Evolutionary conservation across 2,888 invertebrate species (phyloP).

Genomic region (Lochmaea capreae): DNA sequence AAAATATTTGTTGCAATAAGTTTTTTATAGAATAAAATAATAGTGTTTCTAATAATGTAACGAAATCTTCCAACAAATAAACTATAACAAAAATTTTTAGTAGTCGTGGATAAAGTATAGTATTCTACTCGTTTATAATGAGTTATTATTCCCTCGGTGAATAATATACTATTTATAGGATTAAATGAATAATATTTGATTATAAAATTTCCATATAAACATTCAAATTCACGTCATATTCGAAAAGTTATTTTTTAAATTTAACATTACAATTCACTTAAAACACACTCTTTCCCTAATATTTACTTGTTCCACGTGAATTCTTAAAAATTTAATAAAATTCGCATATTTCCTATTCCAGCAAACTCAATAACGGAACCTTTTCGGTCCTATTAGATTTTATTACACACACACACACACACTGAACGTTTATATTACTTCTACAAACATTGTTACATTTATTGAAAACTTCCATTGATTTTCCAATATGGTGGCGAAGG

Average conservation of each 20-base stretch:
- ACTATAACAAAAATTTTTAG: too few relatives aligned
- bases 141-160: too few relatives aligned
- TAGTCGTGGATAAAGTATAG: too few relatives aligned
- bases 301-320: slow-evolving; percentile 56
- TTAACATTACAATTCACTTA: slow-evolving; percentile 39
- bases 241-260: slow-evolving; percentile 11
- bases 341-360: slow-evolving; percentile 56
- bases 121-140: too few relatives aligned
- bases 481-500: slow-evolving; percentile 36
- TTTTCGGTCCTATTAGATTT: slow-evolving; percentile 58
- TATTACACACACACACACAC: slow-evolving; percentile 49
- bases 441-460: slow-evolving; percentile 48
- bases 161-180: too few relatives aligned
- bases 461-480: slow-evolving; percentile 41
- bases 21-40: too few relatives aligned
- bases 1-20: too few relatives aligned
- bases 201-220: too few relatives aligned
- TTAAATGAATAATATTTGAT: too few relatives aligned
- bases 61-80: too few relatives aligned
- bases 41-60: too few relatives aligned
- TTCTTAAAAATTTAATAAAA: slow-evolving; percentile 60
- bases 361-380: slow-evolving; percentile 58
- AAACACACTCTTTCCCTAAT: slow-evolving; percentile 40
- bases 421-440: slow-evolving; percentile 54
- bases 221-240: too few relatives aligned